phyloP scores from a whole-genome alignment of 2,113 vertebrate genomes.

The Kryptolebias marmoratus region DNA sequence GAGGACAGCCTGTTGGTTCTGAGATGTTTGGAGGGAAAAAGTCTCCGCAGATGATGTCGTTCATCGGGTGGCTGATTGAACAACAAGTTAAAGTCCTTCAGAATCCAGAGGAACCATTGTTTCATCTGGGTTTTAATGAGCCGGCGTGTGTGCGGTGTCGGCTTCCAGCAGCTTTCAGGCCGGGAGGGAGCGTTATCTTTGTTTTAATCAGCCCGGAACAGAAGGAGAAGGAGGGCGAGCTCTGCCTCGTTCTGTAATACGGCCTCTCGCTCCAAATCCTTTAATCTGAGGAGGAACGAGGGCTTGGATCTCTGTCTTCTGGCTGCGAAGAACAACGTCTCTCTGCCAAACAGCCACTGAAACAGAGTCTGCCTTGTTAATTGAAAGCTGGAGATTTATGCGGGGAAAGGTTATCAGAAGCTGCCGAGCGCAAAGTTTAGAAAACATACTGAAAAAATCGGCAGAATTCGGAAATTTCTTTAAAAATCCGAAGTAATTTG shows the following conservation, averaged over 20 bases:
- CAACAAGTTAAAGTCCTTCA: conserved; percentile 29
- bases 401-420: conserved; percentile 27
- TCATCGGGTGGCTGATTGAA: background rate
- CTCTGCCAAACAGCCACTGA: conserved; percentile 9
- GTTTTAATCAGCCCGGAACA: conserved; percentile 62
- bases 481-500: background rate
- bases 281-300: conserved; percentile 70
- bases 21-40: too few species aligned
- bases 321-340: conserved; percentile 44
- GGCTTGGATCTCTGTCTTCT: conserved; percentile 57
- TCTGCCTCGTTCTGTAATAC: conserved; percentile 48
- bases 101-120: conserved; percentile 27
- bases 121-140: conserved; percentile 38
- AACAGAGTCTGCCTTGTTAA: conserved; percentile 56
- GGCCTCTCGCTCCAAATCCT: conserved; percentile 67
- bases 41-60: background rate
- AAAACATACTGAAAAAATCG: conserved; percentile 5
- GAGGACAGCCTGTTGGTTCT: too few species aligned
- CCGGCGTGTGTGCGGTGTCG: conserved; percentile 23
- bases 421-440: conserved; percentile 11
- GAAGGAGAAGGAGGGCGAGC: conserved; percentile 35
- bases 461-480: background rate
- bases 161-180: conserved; percentile 43
- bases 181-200: conserved; percentile 53
- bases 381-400: conserved; percentile 29